Percentiles rank a stretch among this genome's conserved stretches.
Evolutionary conservation across 2,888 invertebrate species (phyloP).

Genomic region (Ophion costatus): DNA sequence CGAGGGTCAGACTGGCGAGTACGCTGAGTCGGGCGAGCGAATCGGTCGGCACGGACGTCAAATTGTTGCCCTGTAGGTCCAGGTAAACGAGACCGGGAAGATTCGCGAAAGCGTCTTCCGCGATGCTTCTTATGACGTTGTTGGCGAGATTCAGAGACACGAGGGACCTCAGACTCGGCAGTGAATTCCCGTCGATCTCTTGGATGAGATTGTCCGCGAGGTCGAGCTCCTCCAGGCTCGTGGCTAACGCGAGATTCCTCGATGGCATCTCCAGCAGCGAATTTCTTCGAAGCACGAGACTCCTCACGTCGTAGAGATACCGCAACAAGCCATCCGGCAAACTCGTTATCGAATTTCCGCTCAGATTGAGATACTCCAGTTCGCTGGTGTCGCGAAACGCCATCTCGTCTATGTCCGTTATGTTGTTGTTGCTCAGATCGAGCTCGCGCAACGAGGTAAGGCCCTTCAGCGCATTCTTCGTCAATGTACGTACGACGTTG

Average conservation of each 20-base stretch:
- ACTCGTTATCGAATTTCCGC: constrained; percentile 90
- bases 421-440: constrained; percentile 91
- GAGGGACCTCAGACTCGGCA: constrained; percentile 90
- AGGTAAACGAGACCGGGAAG: constrained; percentile 89
- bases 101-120: constrained; percentile 90
- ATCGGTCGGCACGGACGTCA: constrained; percentile 90
- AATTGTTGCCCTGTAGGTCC: constrained; percentile 92
- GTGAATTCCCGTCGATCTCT: constrained; percentile 88
- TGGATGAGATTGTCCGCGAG: constrained; percentile 92
- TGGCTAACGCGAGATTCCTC: constrained; percentile 87
- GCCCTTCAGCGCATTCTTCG: constrained; percentile 91
- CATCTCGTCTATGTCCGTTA: constrained; percentile 89
- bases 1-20: constrained; percentile 90
- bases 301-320: constrained; percentile 88
- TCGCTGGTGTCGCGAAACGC: constrained; percentile 92
- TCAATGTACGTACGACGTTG: constrained; percentile 89
- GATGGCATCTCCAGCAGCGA: constrained; percentile 91
- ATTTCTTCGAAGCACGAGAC: constrained; percentile 91
- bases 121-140: constrained; percentile 90
- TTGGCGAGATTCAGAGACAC: constrained; percentile 89
- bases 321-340: constrained; percentile 90
- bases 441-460: constrained; percentile 88
- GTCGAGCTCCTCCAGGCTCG: constrained; percentile 89
- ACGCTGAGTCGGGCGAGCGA: constrained; percentile 91
- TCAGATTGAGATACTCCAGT: constrained; percentile 90